Evolutionary conservation across 2,888 invertebrate genomes (phyloP), one percentile per base, ranked within the genome.

Genomic region (Saturnia japonica): DNA sequence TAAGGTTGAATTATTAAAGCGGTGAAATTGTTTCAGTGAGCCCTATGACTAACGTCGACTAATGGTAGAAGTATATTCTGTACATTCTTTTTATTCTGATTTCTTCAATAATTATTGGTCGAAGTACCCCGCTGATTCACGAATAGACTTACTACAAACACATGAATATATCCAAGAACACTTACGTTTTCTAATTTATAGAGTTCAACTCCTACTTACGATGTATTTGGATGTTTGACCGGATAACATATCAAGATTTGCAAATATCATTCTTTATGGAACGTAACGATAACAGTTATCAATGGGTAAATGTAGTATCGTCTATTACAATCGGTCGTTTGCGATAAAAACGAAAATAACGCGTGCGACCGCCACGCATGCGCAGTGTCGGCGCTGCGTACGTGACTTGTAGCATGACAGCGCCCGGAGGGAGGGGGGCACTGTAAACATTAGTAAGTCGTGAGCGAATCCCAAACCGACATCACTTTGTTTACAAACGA

Each of bases 291-390:
- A 71, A 40, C 22, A 75, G 77, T 80, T 84, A 85, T 85, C 84
- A 73, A 75, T 76, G 69, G n/a, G 80, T 98, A 76, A 98, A 98
- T 96, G 97, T 97, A 94, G 94, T 86, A 86, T 87, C 85, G 78
- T 71, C 73, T 72, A 74, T 78, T 79, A 75, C 80, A 78, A 88
- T 88, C 85, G 82, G 64, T 76, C 73, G 76, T 80, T 81, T 78
- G 76, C 74, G 73, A 91, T 91, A 89, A 85, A 80, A 85, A 84
- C 86, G 85, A 86, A 89, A 90, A 88, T 88, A 87, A 85, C 80
- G 85, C 77, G 78, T 76, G 73, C 74, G 72, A 70, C 72, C 68
- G 72, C 75, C 77, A 79, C 93, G 91, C 92, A 88, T 89, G 91
- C 93, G 93, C 89, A 62, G 54, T 81, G 77, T 71, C 74, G 75